Evolutionary conservation across 2,113 vertebrate species (phyloP), one percentile per base, ranked within the genome.

Genomic region (cattle (Bos taurus)): DNA sequence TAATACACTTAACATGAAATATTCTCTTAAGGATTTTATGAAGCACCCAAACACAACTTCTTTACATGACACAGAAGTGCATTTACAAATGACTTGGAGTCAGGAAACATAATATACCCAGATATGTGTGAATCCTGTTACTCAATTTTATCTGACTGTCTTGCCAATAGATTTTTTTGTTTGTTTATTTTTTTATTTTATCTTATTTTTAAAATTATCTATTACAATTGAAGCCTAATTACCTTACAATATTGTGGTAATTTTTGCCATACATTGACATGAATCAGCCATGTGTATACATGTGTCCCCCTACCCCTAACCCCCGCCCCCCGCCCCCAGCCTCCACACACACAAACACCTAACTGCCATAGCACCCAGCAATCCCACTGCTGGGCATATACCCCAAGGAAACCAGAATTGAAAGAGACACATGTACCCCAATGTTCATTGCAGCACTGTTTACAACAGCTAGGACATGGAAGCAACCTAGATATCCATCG

Each of bases 81-180:
- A 74, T 21, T 78, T 87, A 64, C 13, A 90, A 57, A 94, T 81
- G 19, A n/a, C 46, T 36, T 92, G 6, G 30, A 84, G 46, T 81
- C 6, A 6, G 46, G 33, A 91, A 67, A 62, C 7, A 86, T 10
- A 82, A 28, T 43, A 48, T 59, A 40, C 10, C 0, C 30, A 64
- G 13, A 62, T 67, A 30, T 77, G 6, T 7, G 4, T 17, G 57
- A 84, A 56, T 64, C 23, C 14, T 93, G 82, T 78, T 81, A 83
- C 82, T 91, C 33, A 67, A 67, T 48, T 52, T 78, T 85, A 93
- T 56, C n/a, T 90, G 8, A 64, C 5, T 84, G 26, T 64, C 10
- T 77, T 91, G 54, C 13, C 40, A 81, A 54, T n/a, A 50, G 16
- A 48, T 16, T 46, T 50, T 54, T 36, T 71, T 67, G 8, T 36